Percentiles rank a stretch among this genome's conserved stretches.
Evolutionary conservation across 2,888 invertebrate species (phyloP).

Genomic region (Acrocyrtus sp.): DNA sequence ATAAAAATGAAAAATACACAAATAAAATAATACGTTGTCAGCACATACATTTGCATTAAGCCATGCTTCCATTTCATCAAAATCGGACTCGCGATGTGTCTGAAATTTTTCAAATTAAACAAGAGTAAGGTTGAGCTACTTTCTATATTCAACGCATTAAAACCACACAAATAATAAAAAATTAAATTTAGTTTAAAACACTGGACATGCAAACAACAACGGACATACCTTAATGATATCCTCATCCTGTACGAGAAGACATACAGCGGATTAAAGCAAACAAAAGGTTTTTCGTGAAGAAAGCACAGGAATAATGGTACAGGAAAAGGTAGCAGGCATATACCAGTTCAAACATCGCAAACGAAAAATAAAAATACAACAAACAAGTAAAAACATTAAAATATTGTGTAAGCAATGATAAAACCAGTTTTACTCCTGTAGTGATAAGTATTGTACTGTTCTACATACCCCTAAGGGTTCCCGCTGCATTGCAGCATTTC

Average conservation of each 20-base stretch:
- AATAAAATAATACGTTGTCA: no score
- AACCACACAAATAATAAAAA: conserved; percentile 63
- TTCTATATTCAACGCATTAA: conserved; percentile 9
- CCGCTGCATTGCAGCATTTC: conserved; percentile 44
- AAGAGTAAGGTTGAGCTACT: not conserved
- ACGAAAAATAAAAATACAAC: conserved; percentile 50
- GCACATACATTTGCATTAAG: conserved; percentile 85
- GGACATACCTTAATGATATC: conserved; percentile 64
- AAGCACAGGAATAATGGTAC: no score
- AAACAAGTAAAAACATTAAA: conserved; percentile 37
- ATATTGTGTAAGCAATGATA: conserved; percentile 10
- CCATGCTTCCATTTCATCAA: conserved; percentile 96
- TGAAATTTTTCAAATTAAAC: conserved; percentile 46
- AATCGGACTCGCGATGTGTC: conserved; percentile 78
- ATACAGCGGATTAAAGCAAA: conserved; percentile 37
- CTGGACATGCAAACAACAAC: conserved; percentile 56
- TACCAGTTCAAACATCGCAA: no score
- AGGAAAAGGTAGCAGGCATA: no score
- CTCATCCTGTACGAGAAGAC: conserved; percentile 60
- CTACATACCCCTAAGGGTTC: conserved; percentile 48
- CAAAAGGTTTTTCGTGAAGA: conserved; percentile 58
- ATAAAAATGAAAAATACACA: conserved; percentile 19
- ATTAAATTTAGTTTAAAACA: conserved; percentile 62
- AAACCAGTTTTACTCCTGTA: no score
- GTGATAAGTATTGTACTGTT: no score